Evolutionary conservation across 2,113 vertebrate genomes (phyloP).

Genomic region (Sceloporus tristichus): DNA sequence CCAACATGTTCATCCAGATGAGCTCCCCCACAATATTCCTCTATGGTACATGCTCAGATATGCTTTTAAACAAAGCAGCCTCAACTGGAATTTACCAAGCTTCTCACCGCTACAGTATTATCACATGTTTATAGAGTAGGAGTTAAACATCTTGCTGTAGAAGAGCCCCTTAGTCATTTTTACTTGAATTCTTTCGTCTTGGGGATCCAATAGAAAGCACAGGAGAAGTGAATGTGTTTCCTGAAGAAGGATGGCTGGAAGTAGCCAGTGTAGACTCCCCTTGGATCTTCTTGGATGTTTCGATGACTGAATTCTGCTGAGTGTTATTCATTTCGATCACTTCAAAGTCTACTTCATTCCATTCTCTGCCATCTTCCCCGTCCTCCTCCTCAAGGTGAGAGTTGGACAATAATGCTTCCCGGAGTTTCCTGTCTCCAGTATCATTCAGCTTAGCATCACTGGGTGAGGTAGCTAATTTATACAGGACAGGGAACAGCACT

Average conservation of each 20-base stretch:
- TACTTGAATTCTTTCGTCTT: slow-evolving; percentile 68
- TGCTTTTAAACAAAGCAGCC: not conserved
- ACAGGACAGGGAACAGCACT: slow-evolving; percentile 91
- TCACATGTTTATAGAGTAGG: not conserved
- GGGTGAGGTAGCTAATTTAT: slow-evolving; percentile 82
- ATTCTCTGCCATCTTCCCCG: slow-evolving; percentile 70
- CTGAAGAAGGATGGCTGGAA: slow-evolving; percentile 31
- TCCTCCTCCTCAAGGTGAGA: slow-evolving; percentile 79
- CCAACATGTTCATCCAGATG: not conserved
- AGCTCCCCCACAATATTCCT: not conserved
- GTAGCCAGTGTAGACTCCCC: slow-evolving; percentile 20
- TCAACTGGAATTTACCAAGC: slow-evolving; percentile 2
- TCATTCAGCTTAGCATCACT: slow-evolving; percentile 33
- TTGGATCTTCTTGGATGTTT: slow-evolving; percentile 48
- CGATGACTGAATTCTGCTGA: slow-evolving; percentile 69
- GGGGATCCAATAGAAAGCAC: slow-evolving; percentile 61
- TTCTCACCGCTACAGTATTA: not conserved
- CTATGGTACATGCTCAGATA: not conserved
- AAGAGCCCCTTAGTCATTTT: slow-evolving; percentile 72
- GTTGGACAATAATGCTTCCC: slow-evolving; percentile 81
- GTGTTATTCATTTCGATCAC: slow-evolving; percentile 87
- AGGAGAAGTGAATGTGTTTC: fast-evolving
- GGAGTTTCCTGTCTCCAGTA: slow-evolving; percentile 78
- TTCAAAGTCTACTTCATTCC: slow-evolving; percentile 91
- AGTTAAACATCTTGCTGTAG: not conserved